Evolutionary conservation across 2,113 vertebrate species (phyloP), one percentile per base, ranked within the genome.

Genomic region (Mormyrus iriodes): DNA sequence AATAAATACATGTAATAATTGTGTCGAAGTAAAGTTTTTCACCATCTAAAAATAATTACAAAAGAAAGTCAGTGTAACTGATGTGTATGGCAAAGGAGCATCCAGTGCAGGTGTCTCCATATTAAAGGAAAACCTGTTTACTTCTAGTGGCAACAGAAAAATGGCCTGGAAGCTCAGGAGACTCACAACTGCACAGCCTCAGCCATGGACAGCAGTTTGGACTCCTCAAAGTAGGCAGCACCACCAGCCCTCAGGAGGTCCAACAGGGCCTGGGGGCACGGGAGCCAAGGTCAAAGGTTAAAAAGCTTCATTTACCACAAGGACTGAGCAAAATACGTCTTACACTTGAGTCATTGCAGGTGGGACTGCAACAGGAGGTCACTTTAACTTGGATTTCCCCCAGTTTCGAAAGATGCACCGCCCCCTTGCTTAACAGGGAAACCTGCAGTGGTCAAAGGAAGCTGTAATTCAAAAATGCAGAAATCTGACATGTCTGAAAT

Each of bases 131-230:
- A 6, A 76, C n/a, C 61, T 1, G 61, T 69, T 69, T 31, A 31
- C 31, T 79, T 35, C 1, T 19, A 17, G 31, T 12, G 15, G 19
- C 5, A 48, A 44, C 9, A 24, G 21, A 24, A 13, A 24, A 42
- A 84, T 21, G n/a, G 19, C 1, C 0, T 44, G 76, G 76, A 19
- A 31, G 61, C 17, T 21, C 35, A 6, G 1, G 31, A 48, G 19
- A 83, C 90, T 90, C 46, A 90, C 90, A 90, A 90, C 3, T 88
- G 87, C 42, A 90, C 87, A 15, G 86, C 31, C 24, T 90, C 90
- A 3, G 90, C 87, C 90, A 90, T 88, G 27, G 87, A 65, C 5
- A 90, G 27, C 9, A 90, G 87, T 53, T 88, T 88, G 51, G 58
- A n/a, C 51, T 90, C 89, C 49, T 90, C 86, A 49, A 90, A 90